Base-by-base conservation (phyloP, 2,797 vertebrate species). In the Geotrypetes seraphini region DNA sequence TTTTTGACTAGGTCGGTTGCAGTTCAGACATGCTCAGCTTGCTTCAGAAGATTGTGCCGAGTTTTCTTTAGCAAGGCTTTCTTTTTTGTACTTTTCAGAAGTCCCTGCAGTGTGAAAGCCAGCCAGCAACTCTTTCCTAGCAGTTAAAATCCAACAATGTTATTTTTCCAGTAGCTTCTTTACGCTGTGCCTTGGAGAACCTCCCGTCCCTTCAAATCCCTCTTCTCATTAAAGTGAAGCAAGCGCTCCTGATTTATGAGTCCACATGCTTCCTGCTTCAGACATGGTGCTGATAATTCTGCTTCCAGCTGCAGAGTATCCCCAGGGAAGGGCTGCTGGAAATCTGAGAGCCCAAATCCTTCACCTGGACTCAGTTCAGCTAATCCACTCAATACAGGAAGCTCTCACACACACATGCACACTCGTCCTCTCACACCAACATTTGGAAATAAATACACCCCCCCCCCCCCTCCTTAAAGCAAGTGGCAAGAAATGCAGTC, bases 221-320 rank as follows among this genome's bases (percentile, higher is more conserved):
- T 4, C 12, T 31, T 22, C 14, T 20, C 15, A 4, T 10, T 13
- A 4, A 28, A 36, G 18, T 22, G 26, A 40, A 28, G 2, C 28
- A 50, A 31, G 37, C 34, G 37, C 40, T n/a, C 33, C 49, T 55
- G 64, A 64, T 72, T 72, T 65, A 61, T 36, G 52, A 22, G 34
- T 40, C 8, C n/a, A 14, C 56, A 47, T 42, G 62, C 70, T 56
- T 43, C 65, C 69, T 24, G 23, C 31, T 60, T 66, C 44, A 38
- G 33, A 12, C 11, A 3, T 63, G 66, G 58, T 52, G 66, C 39
- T 45, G 65, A 30, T 66, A 60, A 38, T 52, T 57, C 52, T 49
- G 50, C 61, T 63, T 68, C 68, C n/a, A 63, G 70, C 66, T 66
- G 72, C 7, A 10, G 35, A 21, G 17, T 19, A 5, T 30, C 10